A percentile compares a stretch with the other conserved stretches of the same genome.
These are phyloP conservation scores for Pseudomyrmex sp. DNA, from an alignment of 1,140 invertebrate species.

Conservation along the genomic window DNA sequence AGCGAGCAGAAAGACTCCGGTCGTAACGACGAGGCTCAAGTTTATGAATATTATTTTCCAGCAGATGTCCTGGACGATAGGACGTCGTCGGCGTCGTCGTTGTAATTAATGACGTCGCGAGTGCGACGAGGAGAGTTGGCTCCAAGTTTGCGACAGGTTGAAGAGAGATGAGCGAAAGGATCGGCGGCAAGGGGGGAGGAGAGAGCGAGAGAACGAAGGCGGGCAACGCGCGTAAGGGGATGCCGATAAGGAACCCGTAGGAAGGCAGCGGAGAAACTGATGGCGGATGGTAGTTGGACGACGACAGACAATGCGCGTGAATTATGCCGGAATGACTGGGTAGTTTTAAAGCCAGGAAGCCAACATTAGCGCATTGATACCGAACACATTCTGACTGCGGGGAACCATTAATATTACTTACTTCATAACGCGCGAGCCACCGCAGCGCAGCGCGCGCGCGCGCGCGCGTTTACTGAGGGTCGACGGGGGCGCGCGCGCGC, in stretches of 20 bases:
- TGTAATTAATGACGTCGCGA: slow-evolving; percentile 84
- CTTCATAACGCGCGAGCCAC: slow-evolving; percentile 70
- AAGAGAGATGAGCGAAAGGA: slow-evolving; percentile 54
- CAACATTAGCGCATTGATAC: slow-evolving; percentile 85
- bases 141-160: slow-evolving; percentile 27
- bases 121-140: slow-evolving; percentile 30
- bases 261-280: slow-evolving; percentile 54
- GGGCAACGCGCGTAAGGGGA: slow-evolving; percentile 48
- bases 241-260: slow-evolving; percentile 65
- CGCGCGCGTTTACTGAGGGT: slow-evolving; percentile 38
- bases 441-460: slow-evolving; percentile 20
- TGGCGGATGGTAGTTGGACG: slow-evolving; percentile 53
- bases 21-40: slow-evolving; percentile 75
- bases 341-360: slow-evolving; percentile 85
- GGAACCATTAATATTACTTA: slow-evolving; percentile 85
- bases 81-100: slow-evolving; percentile 74
- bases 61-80: slow-evolving; percentile 85
- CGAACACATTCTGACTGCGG: slow-evolving; percentile 74
- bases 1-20: slow-evolving; percentile 55
- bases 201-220: slow-evolving; percentile 56
- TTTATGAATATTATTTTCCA: slow-evolving; percentile 86
- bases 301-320: slow-evolving; percentile 83
- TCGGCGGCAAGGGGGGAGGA: slow-evolving; percentile 20
- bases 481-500: slow-evolving; percentile 45
- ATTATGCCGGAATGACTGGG: slow-evolving; percentile 85